Base-by-base conservation (phyloP, 2,797 vertebrate genomes). In the Tinamus major region DNA sequence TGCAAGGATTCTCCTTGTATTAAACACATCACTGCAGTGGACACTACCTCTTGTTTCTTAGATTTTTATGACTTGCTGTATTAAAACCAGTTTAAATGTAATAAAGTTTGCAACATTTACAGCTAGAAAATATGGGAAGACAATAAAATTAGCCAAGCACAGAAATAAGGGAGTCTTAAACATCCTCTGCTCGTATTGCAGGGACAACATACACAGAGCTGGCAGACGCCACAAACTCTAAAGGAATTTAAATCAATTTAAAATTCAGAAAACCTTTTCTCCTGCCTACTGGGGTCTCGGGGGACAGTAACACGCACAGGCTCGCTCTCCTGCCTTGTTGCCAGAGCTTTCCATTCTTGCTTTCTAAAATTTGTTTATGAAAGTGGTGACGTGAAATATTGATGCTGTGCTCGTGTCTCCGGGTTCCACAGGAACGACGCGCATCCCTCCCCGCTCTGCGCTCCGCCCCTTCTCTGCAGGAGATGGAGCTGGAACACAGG, bases 61-160 rank as follows among this genome's bases (percentile, higher is more conserved):
- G 59, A 78, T 86, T 95, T 95, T 97, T 96, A 97, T 85, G 84
- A 82, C 79, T 85, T 46, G 64, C 82, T 90, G 35, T 85, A 94
- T 97, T 97, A 97, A 97, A 97, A 97, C 76, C 35, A 85, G 93
- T 80, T 97, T 96, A 96, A 97, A 93, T 56, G 85, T 78, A 95
- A 97, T 97, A 97, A 97, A 97, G 91, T 83, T 89, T 94, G 94
- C 89, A 96, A 95, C 84, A 75, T 96, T 97, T 96, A 97, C 56
- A 80, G 93, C 92, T 86, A 90, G 89, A 96, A 97, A 97, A 97
- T 95, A 97, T 31, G 39, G 87, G 82, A 96, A 62, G 78, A 89
- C 85, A 93, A 93, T 97, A 97, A 97, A 97, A 95, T 93, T 83
- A 97, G 90, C 92, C 80, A 91, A 94, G 97, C 96, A 94, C 37